These are phyloP conservation scores for Drosophila eugracilis DNA, from an alignment of 1,140 invertebrate species.

Conservation along the genomic window DNA sequence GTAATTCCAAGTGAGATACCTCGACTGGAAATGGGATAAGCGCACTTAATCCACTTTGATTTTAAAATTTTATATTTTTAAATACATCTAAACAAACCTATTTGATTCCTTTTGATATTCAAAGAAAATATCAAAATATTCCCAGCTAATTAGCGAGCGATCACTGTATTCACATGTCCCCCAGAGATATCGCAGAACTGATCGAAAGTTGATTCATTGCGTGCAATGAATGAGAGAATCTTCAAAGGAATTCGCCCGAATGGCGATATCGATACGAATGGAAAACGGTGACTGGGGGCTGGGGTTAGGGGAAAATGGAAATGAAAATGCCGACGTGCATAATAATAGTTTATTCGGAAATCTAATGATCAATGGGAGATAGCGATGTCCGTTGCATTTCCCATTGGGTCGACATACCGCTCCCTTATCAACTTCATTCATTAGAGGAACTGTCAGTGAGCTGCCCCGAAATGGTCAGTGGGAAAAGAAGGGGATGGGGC, in stretches of 20 bases:
- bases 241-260: conserved; percentile 49
- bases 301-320: neutral
- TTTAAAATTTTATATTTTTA: no score
- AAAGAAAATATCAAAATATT: neutral
- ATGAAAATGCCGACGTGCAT: conserved; percentile 22
- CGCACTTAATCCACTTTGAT: no score
- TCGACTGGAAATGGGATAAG: no score
- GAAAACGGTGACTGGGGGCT: neutral
- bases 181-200: conserved; percentile 20
- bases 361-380: conserved; percentile 35
- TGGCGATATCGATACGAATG: conserved; percentile 36
- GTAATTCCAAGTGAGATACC: no score
- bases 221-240: conserved; percentile 35
- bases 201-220: conserved; percentile 43
- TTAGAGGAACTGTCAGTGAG: conserved; percentile 58
- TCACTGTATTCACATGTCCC: conserved; percentile 16
- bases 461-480: conserved; percentile 15
- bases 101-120: no score
- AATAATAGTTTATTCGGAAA: conserved; percentile 41
- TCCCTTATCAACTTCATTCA: conserved; percentile 77
- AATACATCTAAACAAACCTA: no score
- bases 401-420: conserved; percentile 22
- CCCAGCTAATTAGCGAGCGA: conserved; percentile 7
- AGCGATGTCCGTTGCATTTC: conserved; percentile 25
- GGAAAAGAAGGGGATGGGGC: neutral